Conservation (phyloP, 1,140 invertebrate species). For the Anastrepha obliqua region DNA sequence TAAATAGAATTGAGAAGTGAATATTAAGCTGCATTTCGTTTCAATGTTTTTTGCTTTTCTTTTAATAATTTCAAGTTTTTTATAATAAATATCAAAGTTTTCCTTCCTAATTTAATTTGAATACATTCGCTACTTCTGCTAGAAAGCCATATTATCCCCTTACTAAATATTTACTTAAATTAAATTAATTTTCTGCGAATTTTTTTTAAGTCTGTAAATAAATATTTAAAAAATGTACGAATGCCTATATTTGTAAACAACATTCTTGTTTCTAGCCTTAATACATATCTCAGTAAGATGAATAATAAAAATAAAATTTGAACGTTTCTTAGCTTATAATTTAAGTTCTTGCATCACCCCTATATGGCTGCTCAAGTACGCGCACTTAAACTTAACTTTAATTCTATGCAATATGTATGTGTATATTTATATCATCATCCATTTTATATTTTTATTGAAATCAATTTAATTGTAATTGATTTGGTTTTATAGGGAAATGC, state of each 20-base stretch:
- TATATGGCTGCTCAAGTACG: not conserved
- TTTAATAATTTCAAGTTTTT: not conserved
- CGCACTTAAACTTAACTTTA: not conserved
- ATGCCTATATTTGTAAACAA: not conserved
- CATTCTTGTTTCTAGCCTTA: not conserved
- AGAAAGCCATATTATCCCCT: not conserved
- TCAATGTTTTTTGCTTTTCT: not conserved
- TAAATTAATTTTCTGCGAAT: not conserved
- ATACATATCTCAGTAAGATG: not conserved
- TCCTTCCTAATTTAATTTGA: too few relatives aligned
- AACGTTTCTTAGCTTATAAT: not conserved
- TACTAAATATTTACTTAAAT: not conserved
- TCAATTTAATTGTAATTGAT: constrained; percentile 2
- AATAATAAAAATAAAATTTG: not conserved
- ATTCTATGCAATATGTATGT: not conserved
- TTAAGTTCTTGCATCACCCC: not conserved
- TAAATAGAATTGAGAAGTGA: not conserved
- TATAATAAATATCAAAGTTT: not conserved
- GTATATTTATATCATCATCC: not conserved
- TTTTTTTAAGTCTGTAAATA: not conserved
- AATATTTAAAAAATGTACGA: not conserved
- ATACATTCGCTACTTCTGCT: not conserved
- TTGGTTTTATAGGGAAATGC: not conserved
- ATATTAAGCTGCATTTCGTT: not conserved
- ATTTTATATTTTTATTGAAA: not conserved